Base-by-base conservation (phyloP, 64 coral and sea anemone genomes). In the Catalaphyllia jardinei region DNA sequence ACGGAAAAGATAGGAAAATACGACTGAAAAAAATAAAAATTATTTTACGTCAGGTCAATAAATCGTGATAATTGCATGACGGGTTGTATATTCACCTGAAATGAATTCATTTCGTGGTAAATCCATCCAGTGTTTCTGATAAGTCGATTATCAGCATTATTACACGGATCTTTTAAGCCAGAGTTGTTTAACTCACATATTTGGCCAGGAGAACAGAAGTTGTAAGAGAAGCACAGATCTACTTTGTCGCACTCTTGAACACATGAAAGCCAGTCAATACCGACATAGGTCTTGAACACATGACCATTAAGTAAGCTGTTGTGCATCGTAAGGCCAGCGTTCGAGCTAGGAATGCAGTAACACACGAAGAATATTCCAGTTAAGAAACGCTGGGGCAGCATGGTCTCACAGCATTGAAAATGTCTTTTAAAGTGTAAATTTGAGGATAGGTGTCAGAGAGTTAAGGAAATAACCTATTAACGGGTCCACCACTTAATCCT, bases 231-330 rank as follows among this genome's bases (percentile, higher is more conserved):
- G 60, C 79, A 83, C 1, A 16, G 14, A 0, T 20, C 60, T 2
- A n/a, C 2, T 31, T 65, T 83, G 19, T 65, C 14, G 31, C 79
- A 83, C 79, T 83, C 79, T 65, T 83, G 28, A 29, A 46, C 9
- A 42, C 79, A 83, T 17, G 61, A 55, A 38, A 83, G 60, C 79
- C 79, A 83, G 29, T 83, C 60, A 10, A 62, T 64, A 10, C 55
- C 14, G 13, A 11, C 5, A 12, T 62, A 2, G 3, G 79, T 65
- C 17, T 38, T 65, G 1, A 65, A 33, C 30, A 83, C 79, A 83
- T 65, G 60, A 2, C 79, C 79, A 22, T 17, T 3, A 11, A 67
- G 33, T 62, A 33, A 4, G 20, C 60, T 39, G 31, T 83, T 65
- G 7, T 83, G 10, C 22, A 65, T 16, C 0, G 60, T 83, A 33